phyloP scores from a whole-genome alignment of 2,113 vertebrate genomes.

The Muntiacus reevesi region DNA sequence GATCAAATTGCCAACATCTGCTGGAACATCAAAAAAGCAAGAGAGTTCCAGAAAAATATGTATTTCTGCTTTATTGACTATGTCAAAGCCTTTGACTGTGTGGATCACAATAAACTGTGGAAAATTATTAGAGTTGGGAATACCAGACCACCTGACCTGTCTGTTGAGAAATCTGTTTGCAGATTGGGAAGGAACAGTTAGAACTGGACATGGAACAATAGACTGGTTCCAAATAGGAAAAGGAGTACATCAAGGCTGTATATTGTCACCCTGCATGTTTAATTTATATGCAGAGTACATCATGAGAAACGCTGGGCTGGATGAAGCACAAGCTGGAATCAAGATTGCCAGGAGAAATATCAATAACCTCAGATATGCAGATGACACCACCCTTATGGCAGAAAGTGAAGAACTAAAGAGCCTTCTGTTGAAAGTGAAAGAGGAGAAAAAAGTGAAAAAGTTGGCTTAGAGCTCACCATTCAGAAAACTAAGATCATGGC shows the following conservation, averaged over 20 bases:
- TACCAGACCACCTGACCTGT: too few species aligned
- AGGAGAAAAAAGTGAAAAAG: neutral
- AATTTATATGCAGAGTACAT: neutral
- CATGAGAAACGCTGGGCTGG: neutral
- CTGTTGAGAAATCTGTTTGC: neutral
- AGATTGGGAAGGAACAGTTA: neutral
- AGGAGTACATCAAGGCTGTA: neutral
- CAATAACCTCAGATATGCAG: fast-evolving
- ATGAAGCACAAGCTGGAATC: neutral
- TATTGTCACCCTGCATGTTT: neutral
- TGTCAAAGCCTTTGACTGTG: too few species aligned
- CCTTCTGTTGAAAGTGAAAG: neutral
- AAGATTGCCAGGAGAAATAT: neutral
- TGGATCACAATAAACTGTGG: too few species aligned
- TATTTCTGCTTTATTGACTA: neutral
- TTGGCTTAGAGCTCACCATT: neutral
- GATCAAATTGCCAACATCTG: neutral
- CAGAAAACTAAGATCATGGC: neutral
- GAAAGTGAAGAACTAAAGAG: neutral
- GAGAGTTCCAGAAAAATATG: neutral
- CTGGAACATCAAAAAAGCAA: neutral
- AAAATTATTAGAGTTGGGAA: too few species aligned
- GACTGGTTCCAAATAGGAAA: neutral
- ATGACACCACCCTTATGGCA: neutral
- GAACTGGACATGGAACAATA: neutral